Evolutionary conservation across 2,113 vertebrate species (phyloP), one percentile per base, ranked within the genome.

Genomic region (Mohoua ochrocephala): DNA sequence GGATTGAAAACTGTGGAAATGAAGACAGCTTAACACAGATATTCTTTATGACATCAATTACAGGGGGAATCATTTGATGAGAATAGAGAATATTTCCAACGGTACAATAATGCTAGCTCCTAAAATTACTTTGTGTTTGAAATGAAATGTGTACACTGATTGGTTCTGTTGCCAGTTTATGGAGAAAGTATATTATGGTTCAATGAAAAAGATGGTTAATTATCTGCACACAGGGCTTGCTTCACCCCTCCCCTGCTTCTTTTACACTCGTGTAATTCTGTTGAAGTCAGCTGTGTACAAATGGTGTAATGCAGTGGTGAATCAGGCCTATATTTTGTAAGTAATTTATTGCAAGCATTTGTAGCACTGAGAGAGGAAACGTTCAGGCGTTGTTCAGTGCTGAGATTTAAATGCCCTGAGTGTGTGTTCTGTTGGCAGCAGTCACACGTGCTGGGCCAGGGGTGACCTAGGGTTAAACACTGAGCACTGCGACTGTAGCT

Each of bases 31-130:
- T 98, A 98, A 97, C 97, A 97, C 81, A 97, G 97, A 98, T 98
- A 97, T 98, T 98, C 97, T 98, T 98, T 98, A 98, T 97, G 97
- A 98, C 97, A 98, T 98, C 98, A 98, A 98, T 98, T 98, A 98
- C 91, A 96, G 96, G 64, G 91, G 96, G 95, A 97, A 97, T 98
- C 96, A 98, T 97, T 98, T 97, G 97, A 98, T 98, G 97, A 97
- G 97, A 97, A 96, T 95, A 97, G 97, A 96, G 97, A 96, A 97
- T 97, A 98, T 98, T 98, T 98, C 97, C 98, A 98, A 96, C 22
- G n/a, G 75, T 95, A 96, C 92, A 98, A 97, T 97, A 98, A 97
- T 94, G 96, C 96, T 94, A 91, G 94, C 94, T 91, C 86, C 97
- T 97, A 96, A 97, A 97, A 98, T 97, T 96, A 96, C 97, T 98